Evolutionary conservation across 2,113 vertebrate species (phyloP).

Genomic region (Stomatorhinus ivindoensis): DNA sequence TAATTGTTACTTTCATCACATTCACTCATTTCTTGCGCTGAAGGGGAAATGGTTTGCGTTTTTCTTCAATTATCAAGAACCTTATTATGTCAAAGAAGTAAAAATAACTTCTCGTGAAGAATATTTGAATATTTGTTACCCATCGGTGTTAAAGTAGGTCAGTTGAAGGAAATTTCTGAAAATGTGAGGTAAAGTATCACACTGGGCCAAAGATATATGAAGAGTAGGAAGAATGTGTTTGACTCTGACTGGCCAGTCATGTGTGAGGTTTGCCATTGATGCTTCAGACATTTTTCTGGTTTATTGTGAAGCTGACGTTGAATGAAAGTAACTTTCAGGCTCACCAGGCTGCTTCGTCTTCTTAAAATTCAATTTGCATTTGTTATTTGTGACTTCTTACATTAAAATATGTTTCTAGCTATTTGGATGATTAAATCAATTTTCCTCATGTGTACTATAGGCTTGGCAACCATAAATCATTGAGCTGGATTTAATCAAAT

Average conservation of each 20-base stretch:
- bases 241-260: neutral
- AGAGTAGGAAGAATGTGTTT: neutral
- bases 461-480: neutral
- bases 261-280: neutral
- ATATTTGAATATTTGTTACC: neutral
- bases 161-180: neutral
- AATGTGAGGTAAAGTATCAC: neutral
- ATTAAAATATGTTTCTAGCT: neutral
- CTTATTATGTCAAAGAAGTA: neutral
- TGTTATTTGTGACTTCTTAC: neutral
- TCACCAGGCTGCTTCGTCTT: neutral
- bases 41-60: neutral
- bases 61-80: neutral
- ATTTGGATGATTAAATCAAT: neutral
- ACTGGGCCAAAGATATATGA: neutral
- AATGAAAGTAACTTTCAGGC: neutral
- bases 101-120: neutral
- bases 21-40: neutral
- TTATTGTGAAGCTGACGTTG: neutral
- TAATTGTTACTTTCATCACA: neutral
- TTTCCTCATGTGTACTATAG: neutral
- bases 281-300: neutral
- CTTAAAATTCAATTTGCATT: neutral
- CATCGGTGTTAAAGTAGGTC: slow-evolving; percentile 1
- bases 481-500: neutral